phyloP scores from a whole-genome alignment of 2,888 invertebrate genomes.

The Tetropium fuscum region DNA sequence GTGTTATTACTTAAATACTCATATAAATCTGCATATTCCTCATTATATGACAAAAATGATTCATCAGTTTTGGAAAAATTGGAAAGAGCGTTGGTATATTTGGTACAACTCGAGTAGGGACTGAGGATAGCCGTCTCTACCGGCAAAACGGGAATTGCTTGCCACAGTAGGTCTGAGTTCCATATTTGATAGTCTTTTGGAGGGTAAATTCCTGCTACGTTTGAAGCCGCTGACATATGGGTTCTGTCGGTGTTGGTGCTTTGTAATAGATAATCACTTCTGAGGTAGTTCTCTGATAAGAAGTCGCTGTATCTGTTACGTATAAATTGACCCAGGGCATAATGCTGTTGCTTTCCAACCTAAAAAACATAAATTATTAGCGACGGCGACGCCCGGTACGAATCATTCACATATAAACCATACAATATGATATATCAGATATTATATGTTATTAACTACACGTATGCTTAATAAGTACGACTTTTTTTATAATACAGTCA shows the following conservation, averaged over 20 bases:
- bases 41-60: no score
- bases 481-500: no score
- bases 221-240: conserved; percentile 85
- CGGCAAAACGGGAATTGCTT: background rate
- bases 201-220: conserved; percentile 82
- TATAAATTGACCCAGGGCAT: conserved; percentile 78
- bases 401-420: no score
- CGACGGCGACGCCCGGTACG: no score
- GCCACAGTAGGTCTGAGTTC: background rate
- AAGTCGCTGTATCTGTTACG: conserved; percentile 77
- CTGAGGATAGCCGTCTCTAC: no score
- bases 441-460: no score
- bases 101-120: no score
- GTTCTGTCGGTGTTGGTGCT: conserved; percentile 91
- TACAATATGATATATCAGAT: no score
- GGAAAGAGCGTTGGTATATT: no score
- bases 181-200: conserved; percentile 65
- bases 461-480: no score
- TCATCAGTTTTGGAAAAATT: no score
- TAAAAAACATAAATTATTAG: background rate
- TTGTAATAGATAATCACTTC: conserved; percentile 70
- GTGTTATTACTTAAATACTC: conserved; percentile 72
- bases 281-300: conserved; percentile 68
- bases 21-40: conserved; percentile 69
- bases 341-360: conserved; percentile 70